Conservation (phyloP, 2,888 invertebrate species). For the Hetaerina titia region DNA sequence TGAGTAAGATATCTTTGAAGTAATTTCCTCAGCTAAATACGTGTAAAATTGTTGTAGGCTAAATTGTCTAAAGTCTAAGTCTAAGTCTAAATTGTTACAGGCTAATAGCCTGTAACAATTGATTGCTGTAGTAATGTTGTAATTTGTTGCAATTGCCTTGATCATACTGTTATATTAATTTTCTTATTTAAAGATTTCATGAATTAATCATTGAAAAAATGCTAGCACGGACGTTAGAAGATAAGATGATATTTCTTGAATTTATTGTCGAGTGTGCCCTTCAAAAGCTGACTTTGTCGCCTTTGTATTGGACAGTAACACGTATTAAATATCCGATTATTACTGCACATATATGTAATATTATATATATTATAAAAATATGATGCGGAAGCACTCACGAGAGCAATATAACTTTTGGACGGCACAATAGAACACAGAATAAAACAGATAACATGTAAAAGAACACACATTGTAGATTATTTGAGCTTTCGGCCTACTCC, state of each 20-base stretch:
- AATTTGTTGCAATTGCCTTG: background rate
- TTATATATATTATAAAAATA: too few species aligned
- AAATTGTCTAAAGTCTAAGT: too few species aligned
- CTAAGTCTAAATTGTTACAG: too few species aligned
- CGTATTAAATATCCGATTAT: background rate
- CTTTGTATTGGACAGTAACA: background rate
- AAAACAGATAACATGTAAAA: too few species aligned
- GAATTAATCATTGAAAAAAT: background rate
- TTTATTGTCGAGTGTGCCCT: background rate
- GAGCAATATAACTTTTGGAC: background rate
- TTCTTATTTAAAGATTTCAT: background rate
- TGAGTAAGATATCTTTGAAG: background rate
- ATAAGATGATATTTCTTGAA: background rate
- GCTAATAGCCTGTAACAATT: background rate
- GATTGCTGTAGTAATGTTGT: background rate
- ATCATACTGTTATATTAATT: background rate
- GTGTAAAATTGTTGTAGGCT: too few species aligned
- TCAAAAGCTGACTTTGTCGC: background rate
- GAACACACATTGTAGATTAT: too few species aligned
- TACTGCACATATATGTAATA: background rate
- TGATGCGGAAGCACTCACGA: too few species aligned
- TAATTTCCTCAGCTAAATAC: background rate
- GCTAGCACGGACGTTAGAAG: background rate
- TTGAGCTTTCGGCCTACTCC: too few species aligned
- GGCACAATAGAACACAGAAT: too few species aligned